phyloP scores from a whole-genome alignment of 2,113 vertebrate species.

The Pholis gunnellus region DNA sequence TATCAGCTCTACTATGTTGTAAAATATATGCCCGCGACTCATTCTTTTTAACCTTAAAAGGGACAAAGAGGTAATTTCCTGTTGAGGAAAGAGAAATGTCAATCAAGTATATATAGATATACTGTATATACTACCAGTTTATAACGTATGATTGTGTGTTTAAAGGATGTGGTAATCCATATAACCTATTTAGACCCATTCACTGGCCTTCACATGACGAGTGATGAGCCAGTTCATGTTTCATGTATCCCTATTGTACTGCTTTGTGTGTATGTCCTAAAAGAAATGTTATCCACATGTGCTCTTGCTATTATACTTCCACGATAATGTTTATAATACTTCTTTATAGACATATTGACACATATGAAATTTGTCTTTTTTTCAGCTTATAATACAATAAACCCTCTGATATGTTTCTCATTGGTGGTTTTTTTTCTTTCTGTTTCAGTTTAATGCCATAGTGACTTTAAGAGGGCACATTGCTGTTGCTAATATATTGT shows the following conservation, averaged over 20 bases:
- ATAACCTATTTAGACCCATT: conserved; percentile 55
- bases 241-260: conserved; percentile 75
- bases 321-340: conserved; percentile 72
- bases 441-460: conserved; percentile 6
- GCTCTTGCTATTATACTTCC: conserved; percentile 75
- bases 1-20: conserved; percentile 64
- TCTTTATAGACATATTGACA: conserved; percentile 71
- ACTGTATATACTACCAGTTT: conserved; percentile 58
- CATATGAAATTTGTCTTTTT: conserved; percentile 50
- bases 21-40: conserved; percentile 50
- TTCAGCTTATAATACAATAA: conserved; percentile 76
- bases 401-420: conserved; percentile 55
- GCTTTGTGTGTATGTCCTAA: conserved; percentile 73
- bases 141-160: conserved; percentile 62
- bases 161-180: conserved; percentile 60
- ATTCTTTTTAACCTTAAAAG: conserved; percentile 68
- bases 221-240: conserved; percentile 60
- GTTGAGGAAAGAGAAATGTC: conserved; percentile 61
- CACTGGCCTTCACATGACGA: conserved; percentile 46
- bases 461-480: background rate
- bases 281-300: conserved; percentile 72
- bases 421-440: background rate
- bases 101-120: conserved; percentile 62
- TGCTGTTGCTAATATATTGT: background rate
- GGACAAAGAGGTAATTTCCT: conserved; percentile 64